A percentile compares a stretch with the other conserved stretches of the same genome.
Conservation (phyloP, 2,888 invertebrate genomes). For the Sepiola atlantica region DNA sequence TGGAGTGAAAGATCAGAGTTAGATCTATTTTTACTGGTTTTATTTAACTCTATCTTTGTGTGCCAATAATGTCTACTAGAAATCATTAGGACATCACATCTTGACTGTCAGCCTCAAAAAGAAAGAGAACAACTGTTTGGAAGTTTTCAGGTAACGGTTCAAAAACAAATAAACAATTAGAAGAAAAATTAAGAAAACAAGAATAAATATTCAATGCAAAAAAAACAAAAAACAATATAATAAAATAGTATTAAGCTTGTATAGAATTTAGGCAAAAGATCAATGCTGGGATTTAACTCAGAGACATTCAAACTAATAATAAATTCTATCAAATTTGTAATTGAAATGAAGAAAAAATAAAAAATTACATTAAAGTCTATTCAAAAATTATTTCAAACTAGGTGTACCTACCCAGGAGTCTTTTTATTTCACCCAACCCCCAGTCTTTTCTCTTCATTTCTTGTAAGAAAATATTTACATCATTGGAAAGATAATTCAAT, state of each 20-base stretch:
- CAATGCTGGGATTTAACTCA: neutral
- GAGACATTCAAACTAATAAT: no score
- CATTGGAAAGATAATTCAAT: no score
- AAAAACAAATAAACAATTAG: neutral
- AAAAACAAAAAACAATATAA: neutral
- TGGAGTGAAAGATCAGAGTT: slow-evolving; percentile 8
- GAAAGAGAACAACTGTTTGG: neutral
- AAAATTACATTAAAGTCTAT: no score
- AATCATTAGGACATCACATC: neutral
- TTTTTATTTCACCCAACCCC: no score
- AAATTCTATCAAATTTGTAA: no score
- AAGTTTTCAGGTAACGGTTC: neutral
- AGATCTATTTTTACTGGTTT: slow-evolving; percentile 1
- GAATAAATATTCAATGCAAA: neutral
- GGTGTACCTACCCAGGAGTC: no score
- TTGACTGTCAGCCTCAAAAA: neutral
- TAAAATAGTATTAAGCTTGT: neutral
- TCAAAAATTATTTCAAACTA: no score
- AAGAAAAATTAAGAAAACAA: neutral
- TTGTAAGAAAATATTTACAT: no score
- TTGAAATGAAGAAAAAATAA: no score
- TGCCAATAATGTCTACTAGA: neutral
- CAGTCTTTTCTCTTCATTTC: no score
- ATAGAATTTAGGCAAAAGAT: neutral
- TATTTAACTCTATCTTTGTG: neutral